phyloP scores from a whole-genome alignment of 2,888 invertebrate species.

The Callimorpha dominula region DNA sequence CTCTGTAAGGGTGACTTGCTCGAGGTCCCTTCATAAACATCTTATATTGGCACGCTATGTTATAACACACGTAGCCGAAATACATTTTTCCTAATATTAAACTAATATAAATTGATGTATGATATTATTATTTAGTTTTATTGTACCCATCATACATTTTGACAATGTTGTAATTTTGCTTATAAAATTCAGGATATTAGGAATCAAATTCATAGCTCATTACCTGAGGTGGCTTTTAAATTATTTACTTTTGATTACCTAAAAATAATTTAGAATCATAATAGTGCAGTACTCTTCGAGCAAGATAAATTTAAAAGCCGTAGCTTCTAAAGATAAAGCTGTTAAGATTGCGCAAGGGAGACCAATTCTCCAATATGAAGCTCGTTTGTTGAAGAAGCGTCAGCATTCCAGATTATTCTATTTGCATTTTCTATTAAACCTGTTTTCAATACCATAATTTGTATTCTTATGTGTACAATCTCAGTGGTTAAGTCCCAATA shows the following conservation, averaged over 20 bases:
- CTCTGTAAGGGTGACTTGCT: conserved; percentile 46
- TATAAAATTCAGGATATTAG: not conserved
- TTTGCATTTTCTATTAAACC: not conserved
- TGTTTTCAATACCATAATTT: not conserved
- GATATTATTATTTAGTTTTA: conserved; percentile 11
- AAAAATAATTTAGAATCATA: not conserved
- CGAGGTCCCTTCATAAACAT: conserved; percentile 59
- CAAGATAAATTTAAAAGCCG: not conserved
- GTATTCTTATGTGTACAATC: conserved; percentile 14
- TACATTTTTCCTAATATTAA: conserved; percentile 49
- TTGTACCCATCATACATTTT: not conserved
- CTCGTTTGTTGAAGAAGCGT: not conserved
- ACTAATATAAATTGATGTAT: conserved; percentile 28
- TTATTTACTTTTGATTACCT: not conserved
- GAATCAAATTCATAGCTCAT: not conserved
- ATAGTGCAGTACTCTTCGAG: not conserved
- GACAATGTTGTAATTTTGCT: too few species aligned
- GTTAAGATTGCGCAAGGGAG: not conserved
- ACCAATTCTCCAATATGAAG: not conserved
- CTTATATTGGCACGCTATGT: conserved; percentile 63
- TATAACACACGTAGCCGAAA: conserved; percentile 52
- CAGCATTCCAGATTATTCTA: not conserved
- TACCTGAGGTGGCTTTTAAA: not conserved
- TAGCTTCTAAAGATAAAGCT: not conserved
- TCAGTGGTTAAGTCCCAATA: conserved; percentile 30